Conservation (phyloP, 2,113 vertebrate genomes). For the Hippolais icterina region DNA sequence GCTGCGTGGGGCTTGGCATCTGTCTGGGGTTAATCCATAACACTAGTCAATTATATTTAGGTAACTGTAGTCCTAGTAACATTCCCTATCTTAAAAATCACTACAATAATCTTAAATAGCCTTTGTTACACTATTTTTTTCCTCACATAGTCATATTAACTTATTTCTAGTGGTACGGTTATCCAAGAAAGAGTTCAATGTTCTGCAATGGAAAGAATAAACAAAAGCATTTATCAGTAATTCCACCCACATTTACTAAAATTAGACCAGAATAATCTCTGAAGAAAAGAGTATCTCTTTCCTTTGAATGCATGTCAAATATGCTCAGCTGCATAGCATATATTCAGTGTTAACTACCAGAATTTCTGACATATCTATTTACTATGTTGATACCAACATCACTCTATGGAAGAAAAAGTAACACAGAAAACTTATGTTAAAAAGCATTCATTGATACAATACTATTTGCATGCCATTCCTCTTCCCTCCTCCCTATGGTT, state of each 20-base stretch:
- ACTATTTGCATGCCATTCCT: neutral
- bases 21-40: neutral
- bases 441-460: neutral
- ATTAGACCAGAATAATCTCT: slow-evolving; percentile 27
- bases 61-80: neutral
- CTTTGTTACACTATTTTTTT: slow-evolving; percentile 4
- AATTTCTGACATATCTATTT: neutral
- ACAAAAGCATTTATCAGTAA: slow-evolving; percentile 49
- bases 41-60: neutral
- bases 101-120: neutral
- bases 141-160: neutral
- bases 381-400: neutral
- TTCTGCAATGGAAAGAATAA: slow-evolving; percentile 45
- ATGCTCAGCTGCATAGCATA: neutral
- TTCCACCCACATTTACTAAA: slow-evolving; percentile 58
- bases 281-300: neutral
- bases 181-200: neutral
- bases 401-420: neutral
- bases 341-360: neutral
- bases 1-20: neutral
- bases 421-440: neutral
- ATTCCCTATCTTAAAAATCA: neutral
- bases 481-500: neutral
- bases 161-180: neutral
- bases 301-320: neutral